Evolutionary conservation across 2,113 vertebrate genomes (phyloP), one percentile per base, ranked within the genome.

Genomic region (Ammodytes dubius): DNA sequence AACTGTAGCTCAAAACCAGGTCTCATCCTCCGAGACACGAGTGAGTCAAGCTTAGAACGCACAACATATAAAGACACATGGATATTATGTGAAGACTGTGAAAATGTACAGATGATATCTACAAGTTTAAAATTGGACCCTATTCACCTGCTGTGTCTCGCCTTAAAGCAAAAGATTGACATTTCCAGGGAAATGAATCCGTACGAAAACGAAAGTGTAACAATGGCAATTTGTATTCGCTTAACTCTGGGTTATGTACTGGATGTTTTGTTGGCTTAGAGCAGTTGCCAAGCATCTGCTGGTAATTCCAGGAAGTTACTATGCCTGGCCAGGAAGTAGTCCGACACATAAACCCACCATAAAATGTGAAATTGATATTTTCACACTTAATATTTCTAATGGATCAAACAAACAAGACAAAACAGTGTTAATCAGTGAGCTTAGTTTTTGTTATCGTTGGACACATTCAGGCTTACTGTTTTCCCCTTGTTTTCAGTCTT

Each of bases 1-100:
- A 87, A 89, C 85, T 87, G 86, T 77, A 80, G 83, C 81, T 81
- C 70, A 37, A 52, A 64, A 46, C 37, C 81, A 54, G 67, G 66
- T 78, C 56, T 54, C 65, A 61, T 80, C 79, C 78, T 89, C 60
- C 8, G 67, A 88, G 81, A 85, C 70, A 7, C 82, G 84, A 78
- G 78, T 49, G 60, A 87, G 73, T 82, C 27, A 46, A 27, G 69
- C 77, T 60, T 37, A 10, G 27, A 75, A 72, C 9, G 53, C 43
- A 4, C 53, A 49, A 46, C 2, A 11, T 63, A 87, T 72, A 72
- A 74, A 77, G 60, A 65, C 64, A 47, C 49, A 39, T 52, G 65
- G 60, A 75, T 27, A 27, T 27, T 70, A 37, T 37, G 59, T 15
- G 5, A 54, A 50, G 35, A 67, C n/a, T n/a, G n/a, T n/a, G n/a